These are phyloP conservation scores for Melopsittacus undulatus DNA, from an alignment of 2,797 vertebrate genomes.

Conservation along the genomic window DNA sequence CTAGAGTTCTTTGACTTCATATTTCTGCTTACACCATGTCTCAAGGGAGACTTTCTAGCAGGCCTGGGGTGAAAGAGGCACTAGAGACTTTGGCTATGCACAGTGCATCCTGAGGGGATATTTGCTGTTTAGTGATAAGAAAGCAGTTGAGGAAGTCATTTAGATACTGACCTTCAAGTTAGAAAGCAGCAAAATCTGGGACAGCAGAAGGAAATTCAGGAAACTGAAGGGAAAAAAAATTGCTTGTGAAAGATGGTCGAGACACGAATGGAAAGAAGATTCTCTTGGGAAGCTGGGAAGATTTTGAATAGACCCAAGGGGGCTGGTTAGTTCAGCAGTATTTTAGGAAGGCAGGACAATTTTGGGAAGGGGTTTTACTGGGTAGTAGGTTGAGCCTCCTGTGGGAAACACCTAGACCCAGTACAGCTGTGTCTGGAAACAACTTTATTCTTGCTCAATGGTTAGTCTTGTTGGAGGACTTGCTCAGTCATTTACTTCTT, in stretches of 20 bases:
- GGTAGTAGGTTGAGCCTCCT: background rate
- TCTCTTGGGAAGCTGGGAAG: background rate
- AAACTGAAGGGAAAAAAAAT: background rate
- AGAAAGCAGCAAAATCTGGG: background rate
- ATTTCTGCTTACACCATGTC: background rate
- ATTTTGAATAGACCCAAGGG: background rate
- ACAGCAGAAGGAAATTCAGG: background rate
- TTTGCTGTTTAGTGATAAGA: background rate
- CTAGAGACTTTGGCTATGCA: background rate
- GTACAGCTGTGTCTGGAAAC: background rate
- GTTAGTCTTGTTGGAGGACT: background rate
- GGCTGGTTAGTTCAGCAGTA: background rate
- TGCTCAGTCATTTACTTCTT: background rate
- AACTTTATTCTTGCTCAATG: background rate
- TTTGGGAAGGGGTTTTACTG: background rate
- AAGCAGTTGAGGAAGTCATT: background rate
- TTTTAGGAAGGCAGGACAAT: background rate
- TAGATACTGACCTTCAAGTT: background rate
- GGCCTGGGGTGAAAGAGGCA: background rate
- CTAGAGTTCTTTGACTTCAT: background rate
- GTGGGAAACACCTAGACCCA: background rate
- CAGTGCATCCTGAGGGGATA: accelerated
- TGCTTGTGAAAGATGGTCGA: background rate
- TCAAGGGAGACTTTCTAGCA: slow-evolving; percentile 2
- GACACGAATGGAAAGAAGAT: background rate